Evolutionary conservation across 2,113 vertebrate species (phyloP).

Genomic region (Pangasianodon gigas): DNA sequence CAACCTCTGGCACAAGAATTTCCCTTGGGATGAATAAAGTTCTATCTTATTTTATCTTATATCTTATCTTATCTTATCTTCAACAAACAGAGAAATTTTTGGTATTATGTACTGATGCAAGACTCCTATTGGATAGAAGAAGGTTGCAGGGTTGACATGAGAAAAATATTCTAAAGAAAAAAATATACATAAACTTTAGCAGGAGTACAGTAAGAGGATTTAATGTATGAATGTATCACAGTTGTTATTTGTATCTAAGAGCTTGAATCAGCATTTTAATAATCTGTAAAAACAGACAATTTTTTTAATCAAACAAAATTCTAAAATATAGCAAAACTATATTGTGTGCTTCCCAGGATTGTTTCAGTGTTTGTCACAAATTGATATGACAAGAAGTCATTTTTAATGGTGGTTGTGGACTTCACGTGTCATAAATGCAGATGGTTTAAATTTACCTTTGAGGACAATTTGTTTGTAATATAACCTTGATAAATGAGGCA

Average conservation of each 20-base stretch:
- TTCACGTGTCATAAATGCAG: conserved; percentile 30
- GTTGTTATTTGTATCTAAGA: not conserved
- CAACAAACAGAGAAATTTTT: conserved; percentile 12
- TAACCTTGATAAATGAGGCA: conserved; percentile 37
- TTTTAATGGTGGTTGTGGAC: conserved; percentile 23
- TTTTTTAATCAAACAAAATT: not conserved
- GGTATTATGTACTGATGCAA: conserved; percentile 27
- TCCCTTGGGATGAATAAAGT: too few species aligned
- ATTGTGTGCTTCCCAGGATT: not conserved
- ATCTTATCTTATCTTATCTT: too few species aligned
- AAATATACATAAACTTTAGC: not conserved
- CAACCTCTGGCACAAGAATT: too few species aligned
- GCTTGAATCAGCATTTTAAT: not conserved
- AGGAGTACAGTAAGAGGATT: not conserved
- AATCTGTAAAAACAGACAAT: not conserved
- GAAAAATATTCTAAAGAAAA: not conserved
- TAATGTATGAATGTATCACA: not conserved
- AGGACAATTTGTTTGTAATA: conserved; percentile 33
- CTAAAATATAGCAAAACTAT: not conserved
- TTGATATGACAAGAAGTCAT: conserved; percentile 16
- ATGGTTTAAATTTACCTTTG: conserved; percentile 34
- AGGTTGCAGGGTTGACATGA: not conserved
- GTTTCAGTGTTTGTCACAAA: conserved; percentile 2
- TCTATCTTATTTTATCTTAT: too few species aligned
- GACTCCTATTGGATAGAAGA: conserved; percentile 11